Evolutionary conservation across 2,113 vertebrate genomes (phyloP), one percentile per base, ranked within the genome.

Genomic region (Phalacrocorax brasilianus): DNA sequence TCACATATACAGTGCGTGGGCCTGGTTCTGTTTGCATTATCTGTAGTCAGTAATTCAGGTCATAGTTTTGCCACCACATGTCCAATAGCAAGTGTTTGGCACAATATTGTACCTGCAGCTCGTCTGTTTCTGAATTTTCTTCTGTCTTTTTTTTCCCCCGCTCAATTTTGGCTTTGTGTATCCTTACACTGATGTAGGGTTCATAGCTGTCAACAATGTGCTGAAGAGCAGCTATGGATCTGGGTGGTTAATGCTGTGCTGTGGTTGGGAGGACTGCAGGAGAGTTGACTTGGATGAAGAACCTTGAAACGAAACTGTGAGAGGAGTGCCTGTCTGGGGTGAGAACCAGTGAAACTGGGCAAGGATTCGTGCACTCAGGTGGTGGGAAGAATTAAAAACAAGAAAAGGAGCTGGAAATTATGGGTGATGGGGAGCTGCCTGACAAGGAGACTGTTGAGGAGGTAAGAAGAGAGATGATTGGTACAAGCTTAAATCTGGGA

Each of bases 71-170:
- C 20, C 12, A 6, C 3, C 26, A 6, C 3, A 0, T 44, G 32
- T 28, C 17, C n/a, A 6, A 11, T 13, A 80, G 53, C 44, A 55
- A 61, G 28, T 61, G 33, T 17, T 58, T 67, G 52, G 52, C 16
- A 38, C 16, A 24, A 0, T 63, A 38, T 58, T 78, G 38, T 8
- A 71, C 9, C 14, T 75, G 73, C 42, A 76, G 40, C 53, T 72
- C 7, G 2, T 33, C 42, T 83, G 8, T 82, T 67, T 47, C 49
- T 91, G 66, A 47, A 9, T 78, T 53, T 62, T 82, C 22, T 42
- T 78, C 17, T 3, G 14, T 32, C 12, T 0, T 14, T 17, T 38
- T 26, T 32, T 68, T 22, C 9, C 10, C 1, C 23, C 4, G 2
- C 8, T 19, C 18, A 8, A 1, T 77, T 87, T 87, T 80, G 38